These are phyloP conservation scores for Odontocerum albicorne DNA, from an alignment of 2,888 invertebrate genomes.

Conservation along the genomic window DNA sequence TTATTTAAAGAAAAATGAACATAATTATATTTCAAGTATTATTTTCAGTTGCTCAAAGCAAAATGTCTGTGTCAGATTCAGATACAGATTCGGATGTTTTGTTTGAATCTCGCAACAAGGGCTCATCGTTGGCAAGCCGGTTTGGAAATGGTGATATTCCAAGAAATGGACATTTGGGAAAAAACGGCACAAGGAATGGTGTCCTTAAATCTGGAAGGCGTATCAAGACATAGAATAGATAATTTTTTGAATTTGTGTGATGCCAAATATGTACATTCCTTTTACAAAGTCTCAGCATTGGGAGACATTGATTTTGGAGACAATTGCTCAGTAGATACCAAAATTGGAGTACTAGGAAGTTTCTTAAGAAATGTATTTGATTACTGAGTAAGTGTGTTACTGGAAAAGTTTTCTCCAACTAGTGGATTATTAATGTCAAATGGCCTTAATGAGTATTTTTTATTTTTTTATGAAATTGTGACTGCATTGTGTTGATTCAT, in stretches of 20 bases:
- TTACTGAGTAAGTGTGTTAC: background rate
- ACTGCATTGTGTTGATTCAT: background rate
- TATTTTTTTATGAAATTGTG: background rate
- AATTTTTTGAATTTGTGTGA: conserved; percentile 5
- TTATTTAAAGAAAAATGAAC: no score
- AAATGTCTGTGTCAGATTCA: conserved; percentile 70
- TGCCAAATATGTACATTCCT: conserved; percentile 21
- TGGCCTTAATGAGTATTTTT: background rate
- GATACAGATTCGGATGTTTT: conserved; percentile 86
- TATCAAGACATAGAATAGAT: conserved; percentile 54
- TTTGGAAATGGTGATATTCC: conserved; percentile 49
- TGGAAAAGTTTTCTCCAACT: no score
- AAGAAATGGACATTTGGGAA: conserved; percentile 55
- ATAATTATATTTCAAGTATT: no score
- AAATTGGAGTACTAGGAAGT: no score
- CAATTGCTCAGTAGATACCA: background rate
- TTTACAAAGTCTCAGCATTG: background rate
- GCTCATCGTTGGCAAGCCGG: conserved; percentile 48
- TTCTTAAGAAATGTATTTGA: background rate
- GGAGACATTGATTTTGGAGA: background rate
- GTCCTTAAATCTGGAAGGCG: conserved; percentile 53
- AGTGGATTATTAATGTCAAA: no score
- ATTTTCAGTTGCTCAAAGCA: conserved; percentile 59
- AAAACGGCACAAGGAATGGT: conserved; percentile 62
- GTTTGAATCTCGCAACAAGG: conserved; percentile 73